A percentile compares a stretch with the other conserved stretches of the same genome.
Conservation (phyloP, 2,797 vertebrate genomes). For the Iguana delicatissima region DNA sequence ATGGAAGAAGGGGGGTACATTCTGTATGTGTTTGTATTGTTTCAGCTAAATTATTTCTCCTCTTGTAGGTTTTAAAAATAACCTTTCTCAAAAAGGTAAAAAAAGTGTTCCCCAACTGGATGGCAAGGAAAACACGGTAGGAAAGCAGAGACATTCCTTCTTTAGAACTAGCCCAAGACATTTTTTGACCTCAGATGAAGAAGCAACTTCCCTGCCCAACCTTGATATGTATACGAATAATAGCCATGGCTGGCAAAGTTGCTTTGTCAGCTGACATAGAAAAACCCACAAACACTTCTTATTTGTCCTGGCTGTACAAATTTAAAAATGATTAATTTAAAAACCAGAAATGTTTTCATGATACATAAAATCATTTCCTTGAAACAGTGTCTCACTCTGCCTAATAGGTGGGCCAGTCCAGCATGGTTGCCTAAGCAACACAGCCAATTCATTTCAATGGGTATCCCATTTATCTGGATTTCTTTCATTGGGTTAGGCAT, state of each 20-base stretch:
- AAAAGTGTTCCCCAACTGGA: not conserved
- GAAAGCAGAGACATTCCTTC: not conserved
- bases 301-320: not conserved
- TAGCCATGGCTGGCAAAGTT: no score
- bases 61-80: not conserved
- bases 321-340: not conserved
- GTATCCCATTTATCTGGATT: not conserved
- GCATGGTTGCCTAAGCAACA: not conserved
- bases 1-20: not conserved
- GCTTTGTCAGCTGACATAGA: not conserved
- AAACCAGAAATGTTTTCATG: not conserved
- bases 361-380: not conserved
- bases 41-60: not conserved
- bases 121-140: not conserved
- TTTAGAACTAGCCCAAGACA: not conserved
- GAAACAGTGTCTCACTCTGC: not conserved
- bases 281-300: not conserved
- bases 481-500: no score
- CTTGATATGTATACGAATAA: not conserved
- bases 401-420: not conserved
- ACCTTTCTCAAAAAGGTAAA: not conserved
- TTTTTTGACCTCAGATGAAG: not conserved
- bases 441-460: not conserved
- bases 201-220: not conserved
- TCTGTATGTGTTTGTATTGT: not conserved